phyloP scores from a whole-genome alignment of 1,140 invertebrate genomes.

The Drosophila kohkoa region DNA sequence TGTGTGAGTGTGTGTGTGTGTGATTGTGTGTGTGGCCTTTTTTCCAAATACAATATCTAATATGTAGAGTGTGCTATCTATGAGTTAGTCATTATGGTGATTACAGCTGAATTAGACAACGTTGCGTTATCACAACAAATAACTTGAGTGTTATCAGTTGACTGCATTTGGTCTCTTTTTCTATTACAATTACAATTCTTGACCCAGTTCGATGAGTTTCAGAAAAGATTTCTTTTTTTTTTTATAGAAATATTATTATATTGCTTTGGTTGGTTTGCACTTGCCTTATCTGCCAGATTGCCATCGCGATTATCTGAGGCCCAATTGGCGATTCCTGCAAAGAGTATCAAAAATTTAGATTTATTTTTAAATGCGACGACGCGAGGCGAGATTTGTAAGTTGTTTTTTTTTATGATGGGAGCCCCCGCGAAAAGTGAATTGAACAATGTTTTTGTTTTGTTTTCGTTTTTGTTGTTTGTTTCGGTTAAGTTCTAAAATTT shows the following conservation, averaged over 20 bases:
- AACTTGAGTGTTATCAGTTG: constrained; percentile 45
- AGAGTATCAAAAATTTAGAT: constrained; percentile 36
- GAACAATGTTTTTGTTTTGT: constrained; percentile 7
- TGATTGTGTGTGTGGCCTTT: constrained; percentile 29
- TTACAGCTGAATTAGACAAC: constrained; percentile 64
- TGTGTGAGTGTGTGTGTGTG: constrained; percentile 30
- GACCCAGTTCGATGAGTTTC: constrained; percentile 39
- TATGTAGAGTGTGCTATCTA: constrained; percentile 30
- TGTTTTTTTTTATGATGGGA: no score
- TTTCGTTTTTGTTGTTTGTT: background rate
- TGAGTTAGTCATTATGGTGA: constrained; percentile 43
- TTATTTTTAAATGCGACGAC: constrained; percentile 29
- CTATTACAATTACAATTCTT: constrained; percentile 22
- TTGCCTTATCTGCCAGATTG: constrained; percentile 83
- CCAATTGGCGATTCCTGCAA: constrained; percentile 84
- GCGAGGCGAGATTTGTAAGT: constrained; percentile 6
- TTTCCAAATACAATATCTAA: constrained; percentile 8
- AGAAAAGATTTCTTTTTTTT: no score
- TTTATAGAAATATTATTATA: constrained; percentile 14
- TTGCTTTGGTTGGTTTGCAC: constrained; percentile 38
- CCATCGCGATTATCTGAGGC: constrained; percentile 80
- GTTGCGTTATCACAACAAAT: constrained; percentile 10
- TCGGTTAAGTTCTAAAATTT: constrained; percentile 38
- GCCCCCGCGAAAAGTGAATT: background rate
- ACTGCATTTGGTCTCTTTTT: background rate